Evolutionary conservation across 2,113 vertebrate species (phyloP), one percentile per base, ranked within the genome.

Genomic region (Fulica atra): DNA sequence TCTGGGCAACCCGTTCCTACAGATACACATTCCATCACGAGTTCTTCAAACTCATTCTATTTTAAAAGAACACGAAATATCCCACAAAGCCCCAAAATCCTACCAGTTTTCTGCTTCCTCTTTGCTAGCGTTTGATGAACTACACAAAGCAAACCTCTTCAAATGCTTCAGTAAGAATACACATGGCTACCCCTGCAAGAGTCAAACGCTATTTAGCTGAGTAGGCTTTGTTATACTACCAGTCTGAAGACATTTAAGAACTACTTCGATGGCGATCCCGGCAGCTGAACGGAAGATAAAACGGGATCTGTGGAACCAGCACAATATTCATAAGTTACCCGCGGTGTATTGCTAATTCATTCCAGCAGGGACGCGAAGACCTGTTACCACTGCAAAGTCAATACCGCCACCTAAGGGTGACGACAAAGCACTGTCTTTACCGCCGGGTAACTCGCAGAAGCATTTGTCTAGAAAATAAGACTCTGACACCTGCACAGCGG

Each of bases 391-490:
- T 23, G 31, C 87, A 94, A 94, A 95, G 97, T 80, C 96, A 98
- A 98, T 95, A 96, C 80, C 81, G 98, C 98, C 98, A 98, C 86
- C 98, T 98, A 98, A 86, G 92, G 98, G 97, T 81, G 87, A 96
- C 18, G 0, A 31, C 7, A 23, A 50, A 31, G 46, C 31, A 94
- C 29, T 63, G 33, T 28, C 28, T 7, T 64, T 24, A 44, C 10
- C 35, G 35, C 14, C 51, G 78, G 4, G 7, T 10, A 1, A 36
- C 24, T 74, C 31, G 16, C 35, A 89, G 48, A 57, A 59, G 72
- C 12, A 38, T 28, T 4, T 28, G 38, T 0, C 29, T 0, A 80
- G 35, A 92, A 93, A 87, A 33, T 9, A 36, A 11, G 28, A 28
- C 14, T 6, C n/a, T 51, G 31, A 40, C 18, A 48, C 7, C 19